These are phyloP conservation scores for Ivindomyrus marchei DNA, from an alignment of 2,113 vertebrate genomes.

Conservation along the genomic window DNA sequence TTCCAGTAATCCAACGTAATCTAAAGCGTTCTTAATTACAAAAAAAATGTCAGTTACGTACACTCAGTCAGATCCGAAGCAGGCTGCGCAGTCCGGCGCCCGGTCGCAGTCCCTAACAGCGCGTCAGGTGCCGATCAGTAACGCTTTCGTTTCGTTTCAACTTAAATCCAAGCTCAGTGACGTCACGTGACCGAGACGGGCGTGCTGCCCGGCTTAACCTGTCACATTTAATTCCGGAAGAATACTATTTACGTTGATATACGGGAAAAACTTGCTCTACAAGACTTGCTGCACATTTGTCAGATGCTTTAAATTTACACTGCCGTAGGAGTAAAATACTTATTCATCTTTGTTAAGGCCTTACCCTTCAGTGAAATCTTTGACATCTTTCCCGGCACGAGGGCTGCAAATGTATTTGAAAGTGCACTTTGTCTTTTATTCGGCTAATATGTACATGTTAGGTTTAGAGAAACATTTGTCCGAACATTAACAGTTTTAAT, in stretches of 20 bases:
- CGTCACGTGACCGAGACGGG: neutral
- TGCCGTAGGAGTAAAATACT: neutral
- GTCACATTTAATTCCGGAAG: neutral
- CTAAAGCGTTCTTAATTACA: neutral
- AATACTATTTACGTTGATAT: neutral
- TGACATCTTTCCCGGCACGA: neutral
- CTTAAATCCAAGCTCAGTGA: neutral
- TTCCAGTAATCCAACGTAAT: neutral
- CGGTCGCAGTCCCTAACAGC: neutral
- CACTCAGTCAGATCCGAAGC: neutral
- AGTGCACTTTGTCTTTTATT: neutral
- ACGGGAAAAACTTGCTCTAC: neutral
- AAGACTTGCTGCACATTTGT: neutral
- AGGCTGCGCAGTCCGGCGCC: neutral
- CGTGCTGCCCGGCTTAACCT: neutral
- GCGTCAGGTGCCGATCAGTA: neutral
- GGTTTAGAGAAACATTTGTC: neutral
- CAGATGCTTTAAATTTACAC: neutral
- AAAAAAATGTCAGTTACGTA: neutral
- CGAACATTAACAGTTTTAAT: neutral
- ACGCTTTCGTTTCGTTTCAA: neutral
- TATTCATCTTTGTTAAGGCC: neutral
- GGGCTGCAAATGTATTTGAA: neutral
- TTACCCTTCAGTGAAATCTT: neutral
- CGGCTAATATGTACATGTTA: neutral